Percentiles rank a stretch among this genome's conserved stretches.
Conservation (phyloP, 2,113 vertebrate species). For the Hymenochirus boettgeri region DNA sequence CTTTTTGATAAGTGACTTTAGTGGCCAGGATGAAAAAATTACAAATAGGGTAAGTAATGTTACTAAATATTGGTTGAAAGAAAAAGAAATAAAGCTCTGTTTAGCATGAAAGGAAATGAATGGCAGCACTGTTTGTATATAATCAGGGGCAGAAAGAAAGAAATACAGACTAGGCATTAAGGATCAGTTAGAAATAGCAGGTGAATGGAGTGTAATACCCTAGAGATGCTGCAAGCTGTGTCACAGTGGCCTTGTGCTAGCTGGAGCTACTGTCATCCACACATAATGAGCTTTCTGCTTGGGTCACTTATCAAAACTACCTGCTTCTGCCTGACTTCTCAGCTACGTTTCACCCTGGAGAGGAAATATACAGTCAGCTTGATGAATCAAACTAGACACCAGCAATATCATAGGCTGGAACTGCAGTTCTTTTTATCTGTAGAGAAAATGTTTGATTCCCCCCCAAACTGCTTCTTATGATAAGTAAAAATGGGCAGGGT, state of each 20-base stretch:
- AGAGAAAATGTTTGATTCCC: no score
- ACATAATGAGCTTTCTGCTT: constrained; percentile 35
- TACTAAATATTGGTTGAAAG: no score
- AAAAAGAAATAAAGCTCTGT: no score
- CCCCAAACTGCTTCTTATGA: no score
- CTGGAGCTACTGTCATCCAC: constrained; percentile 26
- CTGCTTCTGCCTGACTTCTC: constrained; percentile 35
- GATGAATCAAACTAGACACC: constrained; percentile 35
- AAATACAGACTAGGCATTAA: no score
- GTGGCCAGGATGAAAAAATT: no score
- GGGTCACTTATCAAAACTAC: constrained; percentile 26
- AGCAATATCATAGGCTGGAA: constrained; percentile 20
- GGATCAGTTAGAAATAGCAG: constrained; percentile 2
- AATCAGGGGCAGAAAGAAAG: no score
- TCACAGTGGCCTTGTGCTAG: constrained; percentile 18
- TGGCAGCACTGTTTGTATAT: no score
- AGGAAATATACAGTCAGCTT: constrained; percentile 16
- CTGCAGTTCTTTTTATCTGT: constrained; percentile 3
- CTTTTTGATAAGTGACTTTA: no score
- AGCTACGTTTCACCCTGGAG: constrained; percentile 26
- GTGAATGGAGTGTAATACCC: neutral
- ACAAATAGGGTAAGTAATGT: no score
- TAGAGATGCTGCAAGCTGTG: constrained; percentile 26
- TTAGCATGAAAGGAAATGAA: no score
- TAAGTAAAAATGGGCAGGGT: no score